Base-by-base conservation (phyloP, 1,140 invertebrate species). In the Ganaspis sp. region DNA sequence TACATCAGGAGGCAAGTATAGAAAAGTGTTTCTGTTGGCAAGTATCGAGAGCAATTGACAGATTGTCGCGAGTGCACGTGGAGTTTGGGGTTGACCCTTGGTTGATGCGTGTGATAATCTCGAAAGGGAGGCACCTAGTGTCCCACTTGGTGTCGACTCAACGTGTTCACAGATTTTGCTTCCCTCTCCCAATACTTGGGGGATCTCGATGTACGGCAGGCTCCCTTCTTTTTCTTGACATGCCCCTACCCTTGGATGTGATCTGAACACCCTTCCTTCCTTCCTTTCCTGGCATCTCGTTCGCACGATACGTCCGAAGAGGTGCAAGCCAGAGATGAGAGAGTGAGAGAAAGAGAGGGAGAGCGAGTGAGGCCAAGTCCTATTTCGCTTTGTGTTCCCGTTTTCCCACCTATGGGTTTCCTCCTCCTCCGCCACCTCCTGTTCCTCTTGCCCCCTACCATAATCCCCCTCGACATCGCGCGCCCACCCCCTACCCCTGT, bases 141-240 rank as follows among this genome's bases (percentile, higher is more conserved):
- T 81, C 81, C 81, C 83, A 81, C 80, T 84, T 74, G 73, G 77
- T 79, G 76, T 84, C 83, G 77, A 72, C 75, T 77, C 40, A 58
- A 19, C 69, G 79, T 77, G 78, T 83, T 83, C 77, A 83, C 84
- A 74, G 75, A 85, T 85, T 85, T 85, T 83, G 77, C 76, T 76
- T 85, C 84, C 83, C 84, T 83, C 84, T 81, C 81, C 81, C 23
- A 17, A 26, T 72, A 45, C 79, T 83, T 74, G 84, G 85, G 81
- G 85, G 82, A 74, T 83, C 80, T 73, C 72, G 78, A 81, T 85
- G 74, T 74, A 80, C 38, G 80, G 78, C 81, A 80, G 82, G 81
- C 84, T 89, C 88, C 88, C 88, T 89, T 89, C 87, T 89, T 89
- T 89, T 88, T 88, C 86, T 88, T 87, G 79, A 85, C 70, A 81